Evolutionary conservation across 2,113 vertebrate genomes (phyloP).

Genomic region (Galeopterus variegatus): DNA sequence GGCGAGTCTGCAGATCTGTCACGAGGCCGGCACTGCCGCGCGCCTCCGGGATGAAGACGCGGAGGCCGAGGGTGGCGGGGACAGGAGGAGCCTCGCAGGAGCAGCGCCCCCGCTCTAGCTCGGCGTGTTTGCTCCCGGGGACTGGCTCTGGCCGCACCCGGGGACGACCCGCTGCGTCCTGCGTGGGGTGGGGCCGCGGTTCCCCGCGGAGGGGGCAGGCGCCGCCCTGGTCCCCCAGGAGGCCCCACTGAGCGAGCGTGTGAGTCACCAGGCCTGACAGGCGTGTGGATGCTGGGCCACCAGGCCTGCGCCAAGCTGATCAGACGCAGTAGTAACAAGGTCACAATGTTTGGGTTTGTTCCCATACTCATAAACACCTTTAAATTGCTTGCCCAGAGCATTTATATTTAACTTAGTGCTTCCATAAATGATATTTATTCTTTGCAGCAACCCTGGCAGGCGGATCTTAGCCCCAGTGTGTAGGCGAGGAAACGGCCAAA

Average conservation of each 20-base stretch:
- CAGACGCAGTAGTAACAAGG: background rate
- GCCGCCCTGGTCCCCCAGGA: background rate
- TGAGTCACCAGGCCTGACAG: background rate
- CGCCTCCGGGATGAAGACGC: background rate
- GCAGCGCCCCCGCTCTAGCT: background rate
- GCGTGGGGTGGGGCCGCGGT: no score
- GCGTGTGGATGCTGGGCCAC: background rate
- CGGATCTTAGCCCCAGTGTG: background rate
- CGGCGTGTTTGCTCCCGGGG: no score
- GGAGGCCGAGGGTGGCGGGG: background rate
- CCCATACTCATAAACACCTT: conserved; percentile 50
- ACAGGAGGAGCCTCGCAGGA: no score
- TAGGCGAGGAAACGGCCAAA: background rate
- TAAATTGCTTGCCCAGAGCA: conserved; percentile 43
- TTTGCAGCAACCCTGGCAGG: background rate
- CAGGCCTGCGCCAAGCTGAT: background rate
- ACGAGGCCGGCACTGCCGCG: background rate
- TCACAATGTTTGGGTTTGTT: background rate
- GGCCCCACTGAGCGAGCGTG: no score
- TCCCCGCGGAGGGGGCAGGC: no score
- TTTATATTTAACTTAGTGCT: conserved; percentile 39
- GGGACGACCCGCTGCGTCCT: no score
- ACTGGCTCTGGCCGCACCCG: no score
- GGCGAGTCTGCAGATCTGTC: background rate
- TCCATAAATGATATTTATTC: background rate